Base-by-base conservation (phyloP, 2,888 invertebrate genomes). In the Perizoma flavofasciatum region DNA sequence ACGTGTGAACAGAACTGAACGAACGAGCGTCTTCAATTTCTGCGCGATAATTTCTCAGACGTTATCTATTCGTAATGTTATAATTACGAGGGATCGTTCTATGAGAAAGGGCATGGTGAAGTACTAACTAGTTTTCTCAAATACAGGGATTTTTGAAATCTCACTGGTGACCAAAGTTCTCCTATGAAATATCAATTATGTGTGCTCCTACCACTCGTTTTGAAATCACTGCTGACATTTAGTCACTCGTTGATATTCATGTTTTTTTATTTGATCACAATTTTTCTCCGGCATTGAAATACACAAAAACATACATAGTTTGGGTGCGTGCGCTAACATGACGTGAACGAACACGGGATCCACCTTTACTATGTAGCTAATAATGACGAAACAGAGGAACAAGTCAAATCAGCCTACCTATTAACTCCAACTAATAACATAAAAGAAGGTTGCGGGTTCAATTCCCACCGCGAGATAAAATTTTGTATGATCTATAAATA, bases 11-110 rank as follows among this genome's bases (percentile, higher is more conserved):
- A 39, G 5, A 33, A 55, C 64, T 77, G 79, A 39, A 56, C 73
- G 80, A 81, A 78, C 73, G 80, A 81, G 78, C 65, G 59, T 71
- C 68, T 71, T 71, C 73, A 72, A 74, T 74, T 72, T 67, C 61
- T 60, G 49, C 50, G 60, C 61, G 65, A 68, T 70, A 66, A 62
- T 70, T 52, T 73, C 63, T 67, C 43, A 54, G 66, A 67, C 69
- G 54, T 46, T 66, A 67, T 69, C 65, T 57, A 37, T 56, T 49
- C 41, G 59, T 22, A 22, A 54, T 69, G 60, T 40, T 59, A 64
- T 56, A 64, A 60, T 56, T 58, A 57, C 50, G 55, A 55, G 61
- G 55, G 53, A 58, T 62, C n/a, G n/a, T n/a, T n/a, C 54, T 49
- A 49, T 53, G 45, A 53, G 56, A 55, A 55, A 51, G 49, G 57